phyloP scores from a whole-genome alignment of 2,113 vertebrate genomes.

The Chionis minor region DNA sequence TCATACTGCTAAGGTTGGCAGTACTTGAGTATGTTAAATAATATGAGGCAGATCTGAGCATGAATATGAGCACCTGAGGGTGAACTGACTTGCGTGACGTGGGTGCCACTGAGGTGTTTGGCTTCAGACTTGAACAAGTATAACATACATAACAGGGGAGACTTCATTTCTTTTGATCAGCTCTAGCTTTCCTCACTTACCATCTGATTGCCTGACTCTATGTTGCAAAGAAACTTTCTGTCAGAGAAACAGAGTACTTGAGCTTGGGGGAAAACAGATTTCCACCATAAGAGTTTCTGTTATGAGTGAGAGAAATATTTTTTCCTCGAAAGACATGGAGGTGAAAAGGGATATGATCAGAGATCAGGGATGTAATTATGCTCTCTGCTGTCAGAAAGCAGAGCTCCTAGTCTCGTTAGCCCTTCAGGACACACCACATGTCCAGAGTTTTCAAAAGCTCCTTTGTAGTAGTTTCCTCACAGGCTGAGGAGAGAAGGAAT shows the following conservation, averaged over 20 bases:
- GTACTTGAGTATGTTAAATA: neutral
- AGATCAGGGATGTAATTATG: neutral
- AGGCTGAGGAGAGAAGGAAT: neutral
- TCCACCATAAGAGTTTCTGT: neutral
- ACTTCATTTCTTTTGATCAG: neutral
- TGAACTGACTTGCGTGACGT: fast-evolving
- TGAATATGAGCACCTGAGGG: neutral
- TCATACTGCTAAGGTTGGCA: neutral
- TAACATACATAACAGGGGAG: neutral
- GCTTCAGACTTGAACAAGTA: neutral
- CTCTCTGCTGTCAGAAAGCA: neutral
- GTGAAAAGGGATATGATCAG: neutral
- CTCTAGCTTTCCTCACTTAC: neutral
- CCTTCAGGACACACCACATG: neutral
- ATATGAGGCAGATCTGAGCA: neutral
- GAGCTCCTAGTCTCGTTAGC: neutral
- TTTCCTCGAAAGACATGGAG: neutral
- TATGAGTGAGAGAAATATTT: neutral
- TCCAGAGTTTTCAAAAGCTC: neutral
- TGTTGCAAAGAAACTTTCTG: neutral
- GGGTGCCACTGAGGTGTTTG: neutral
- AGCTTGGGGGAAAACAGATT: neutral
- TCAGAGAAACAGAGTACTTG: neutral
- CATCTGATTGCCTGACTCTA: neutral
- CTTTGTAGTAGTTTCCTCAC: neutral